Conservation (phyloP, 2,113 vertebrate genomes). For the Ondatra zibethicus region DNA sequence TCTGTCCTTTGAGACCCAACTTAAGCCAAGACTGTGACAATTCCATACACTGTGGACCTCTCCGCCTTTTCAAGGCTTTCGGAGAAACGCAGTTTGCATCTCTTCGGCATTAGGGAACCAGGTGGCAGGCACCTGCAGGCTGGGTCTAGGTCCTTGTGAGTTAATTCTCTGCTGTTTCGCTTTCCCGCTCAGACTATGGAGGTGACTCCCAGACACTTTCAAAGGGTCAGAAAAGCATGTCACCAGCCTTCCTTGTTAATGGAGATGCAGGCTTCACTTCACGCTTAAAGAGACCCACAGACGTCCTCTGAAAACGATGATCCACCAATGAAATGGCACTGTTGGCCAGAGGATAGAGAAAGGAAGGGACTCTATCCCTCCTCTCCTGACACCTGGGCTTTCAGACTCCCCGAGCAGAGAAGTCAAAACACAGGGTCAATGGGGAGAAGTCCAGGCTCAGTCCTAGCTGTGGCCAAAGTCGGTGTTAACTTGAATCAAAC, state of each 20-base stretch:
- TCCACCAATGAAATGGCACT: not conserved
- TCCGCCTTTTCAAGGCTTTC: not conserved
- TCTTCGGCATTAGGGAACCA: not conserved
- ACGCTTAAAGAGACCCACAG: not conserved
- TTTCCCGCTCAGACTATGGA: not conserved
- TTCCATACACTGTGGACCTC: not conserved
- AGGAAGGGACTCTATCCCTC: not conserved
- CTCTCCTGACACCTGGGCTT: not conserved
- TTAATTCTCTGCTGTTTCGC: not conserved
- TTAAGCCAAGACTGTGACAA: not conserved
- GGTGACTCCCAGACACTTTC: not conserved
- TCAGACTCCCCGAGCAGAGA: not conserved
- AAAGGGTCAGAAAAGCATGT: conserved; percentile 1
- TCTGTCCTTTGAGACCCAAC: not conserved
- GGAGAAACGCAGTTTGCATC: not conserved
- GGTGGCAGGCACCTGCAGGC: not conserved
- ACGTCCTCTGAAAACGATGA: not conserved
- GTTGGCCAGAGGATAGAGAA: not conserved
- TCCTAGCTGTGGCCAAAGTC: not conserved
- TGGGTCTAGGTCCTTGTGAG: not conserved
- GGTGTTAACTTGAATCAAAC: not conserved
- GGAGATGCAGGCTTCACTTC: not conserved
- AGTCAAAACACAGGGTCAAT: not conserved
- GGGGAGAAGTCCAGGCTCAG: not conserved
- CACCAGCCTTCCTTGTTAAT: not conserved